Evolutionary conservation across 2,113 vertebrate species (phyloP), one percentile per base, ranked within the genome.

Genomic region (Pipra filicauda): DNA sequence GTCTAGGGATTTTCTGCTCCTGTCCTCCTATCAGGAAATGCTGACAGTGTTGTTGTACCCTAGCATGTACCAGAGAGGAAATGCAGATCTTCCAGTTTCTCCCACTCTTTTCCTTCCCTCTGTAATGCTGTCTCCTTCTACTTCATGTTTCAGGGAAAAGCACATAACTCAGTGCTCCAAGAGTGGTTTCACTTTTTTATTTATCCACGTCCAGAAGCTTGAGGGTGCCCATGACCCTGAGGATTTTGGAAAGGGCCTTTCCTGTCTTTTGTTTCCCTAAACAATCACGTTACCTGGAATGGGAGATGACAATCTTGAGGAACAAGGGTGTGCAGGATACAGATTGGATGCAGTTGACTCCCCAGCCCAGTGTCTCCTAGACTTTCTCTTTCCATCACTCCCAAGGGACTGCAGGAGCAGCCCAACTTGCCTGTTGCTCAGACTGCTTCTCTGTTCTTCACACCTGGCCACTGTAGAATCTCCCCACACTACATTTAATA

Each of bases 151-250:
- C 59, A 37, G 35, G 3, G 17, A 67, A 17, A 88, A 76, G n/a
- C 8, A 52, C n/a, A 11, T 12, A 72, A 30, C 41, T 64, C 39
- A 33, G 11, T n/a, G 26, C 39, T 77, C 30, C n/a, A 23, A 30
- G 39, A n/a, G 4, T 30, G 30, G 11, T 67, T 85, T 81, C 9
- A 35, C 11, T 52, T 81, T 5, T 66, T 61, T 44, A 77, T 2
- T 55, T 81, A n/a, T 7, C 22, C n/a, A n/a, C n/a, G n/a, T n/a
- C n/a, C n/a, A n/a, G n/a, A n/a, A n/a, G n/a, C n/a, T n/a, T n/a
- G n/a, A n/a, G n/a, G n/a, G n/a, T n/a, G n/a, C n/a, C n/a, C 1
- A 0, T 66, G 33, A 73, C 15, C 3, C 31, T 28, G 11, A 61
- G 24, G 33, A 22, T 73, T 77, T 83, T 57, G 59, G 55, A 48